Percentiles rank a stretch among this genome's conserved stretches.
These are phyloP conservation scores for Cryptocephalus primarius DNA, from an alignment of 2,888 invertebrate genomes.

Conservation along the genomic window DNA sequence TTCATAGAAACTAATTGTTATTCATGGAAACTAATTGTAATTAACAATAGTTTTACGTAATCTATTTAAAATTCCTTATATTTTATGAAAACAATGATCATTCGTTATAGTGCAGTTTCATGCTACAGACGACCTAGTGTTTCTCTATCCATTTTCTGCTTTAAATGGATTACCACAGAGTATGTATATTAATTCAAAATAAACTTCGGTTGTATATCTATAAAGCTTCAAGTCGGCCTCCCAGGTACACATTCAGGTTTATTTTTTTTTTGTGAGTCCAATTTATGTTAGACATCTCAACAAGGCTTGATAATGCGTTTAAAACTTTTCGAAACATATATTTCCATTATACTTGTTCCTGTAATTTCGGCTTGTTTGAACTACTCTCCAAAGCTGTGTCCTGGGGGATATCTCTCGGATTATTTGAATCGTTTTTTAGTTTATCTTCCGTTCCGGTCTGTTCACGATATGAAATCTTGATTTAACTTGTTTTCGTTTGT, in stretches of 20 bases:
- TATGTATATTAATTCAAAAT: slow-evolving; percentile 3
- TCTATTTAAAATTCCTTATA: too few species aligned
- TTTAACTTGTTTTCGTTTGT: not conserved
- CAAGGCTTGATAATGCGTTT: slow-evolving; percentile 12
- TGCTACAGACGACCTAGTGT: not conserved
- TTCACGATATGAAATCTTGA: not conserved
- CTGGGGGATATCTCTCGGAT: slow-evolving; percentile 15
- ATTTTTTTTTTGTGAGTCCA: slow-evolving; percentile 3
- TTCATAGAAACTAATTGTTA: too few species aligned
- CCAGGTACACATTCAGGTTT: slow-evolving; percentile 1
- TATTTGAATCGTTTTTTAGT: slow-evolving; percentile 7
- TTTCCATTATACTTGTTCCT: slow-evolving; percentile 18
- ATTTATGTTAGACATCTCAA: slow-evolving; percentile 7
- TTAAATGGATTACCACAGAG: slow-evolving; percentile 1
- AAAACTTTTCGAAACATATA: slow-evolving; percentile 17
- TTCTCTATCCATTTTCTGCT: not conserved
- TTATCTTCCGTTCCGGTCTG: slow-evolving; percentile 8
- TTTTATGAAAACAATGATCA: too few species aligned
- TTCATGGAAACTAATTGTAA: too few species aligned
- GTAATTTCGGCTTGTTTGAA: slow-evolving; percentile 16
- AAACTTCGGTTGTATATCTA: slow-evolving; percentile 1
- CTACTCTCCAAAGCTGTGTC: slow-evolving; percentile 11
- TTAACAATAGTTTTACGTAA: too few species aligned
- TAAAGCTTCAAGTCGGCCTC: not conserved
- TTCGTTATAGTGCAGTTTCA: too few species aligned